Percentiles rank a stretch among this genome's conserved stretches.
Evolutionary conservation across 2,113 vertebrate species (phyloP).

Genomic region (Myodes glareolus): DNA sequence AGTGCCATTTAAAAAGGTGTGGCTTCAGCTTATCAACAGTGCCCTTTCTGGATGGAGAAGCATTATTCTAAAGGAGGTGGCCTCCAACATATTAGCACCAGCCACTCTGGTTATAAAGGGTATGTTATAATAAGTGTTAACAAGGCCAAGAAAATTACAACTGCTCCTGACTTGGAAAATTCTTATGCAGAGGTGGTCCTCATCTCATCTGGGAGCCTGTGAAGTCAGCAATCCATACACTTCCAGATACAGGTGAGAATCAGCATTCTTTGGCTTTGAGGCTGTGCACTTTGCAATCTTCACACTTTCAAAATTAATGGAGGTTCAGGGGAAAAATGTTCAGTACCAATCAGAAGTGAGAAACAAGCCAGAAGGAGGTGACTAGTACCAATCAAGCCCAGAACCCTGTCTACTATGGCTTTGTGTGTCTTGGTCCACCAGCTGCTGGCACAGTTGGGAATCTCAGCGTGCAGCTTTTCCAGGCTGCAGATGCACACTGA

Average conservation of each 20-base stretch:
- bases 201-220: conserved; percentile 34
- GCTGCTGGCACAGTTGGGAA: background rate
- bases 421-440: background rate
- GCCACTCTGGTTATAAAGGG: background rate
- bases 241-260: background rate
- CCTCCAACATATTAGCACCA: conserved; percentile 77
- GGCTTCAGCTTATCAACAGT: background rate
- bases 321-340: background rate
- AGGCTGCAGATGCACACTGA: background rate
- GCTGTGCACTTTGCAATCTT: background rate
- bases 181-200: background rate
- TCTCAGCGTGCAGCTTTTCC: background rate
- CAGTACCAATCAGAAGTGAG: background rate
- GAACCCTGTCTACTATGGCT: background rate
- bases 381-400: background rate
- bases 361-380: background rate
- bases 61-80: background rate
- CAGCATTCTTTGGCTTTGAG: background rate
- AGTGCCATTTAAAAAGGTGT: background rate
- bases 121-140: background rate
- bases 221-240: background rate
- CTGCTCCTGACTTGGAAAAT: background rate
- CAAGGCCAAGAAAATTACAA: background rate
- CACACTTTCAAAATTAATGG: background rate
- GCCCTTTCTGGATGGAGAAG: background rate